phyloP scores from a whole-genome alignment of 2,888 invertebrate species.

The Temnothorax ravouxi region DNA sequence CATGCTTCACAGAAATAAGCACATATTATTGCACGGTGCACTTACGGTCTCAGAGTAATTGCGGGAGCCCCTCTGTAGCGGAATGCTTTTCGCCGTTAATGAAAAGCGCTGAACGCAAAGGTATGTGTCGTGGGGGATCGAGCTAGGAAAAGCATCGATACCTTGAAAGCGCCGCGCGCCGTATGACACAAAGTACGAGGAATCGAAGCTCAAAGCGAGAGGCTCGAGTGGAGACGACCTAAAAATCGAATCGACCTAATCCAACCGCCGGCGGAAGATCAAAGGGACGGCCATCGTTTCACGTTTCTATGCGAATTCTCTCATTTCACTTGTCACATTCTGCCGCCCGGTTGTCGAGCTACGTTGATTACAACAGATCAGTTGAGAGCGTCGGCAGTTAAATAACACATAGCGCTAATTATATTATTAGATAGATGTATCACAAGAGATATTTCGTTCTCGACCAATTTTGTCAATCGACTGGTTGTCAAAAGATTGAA shows the following conservation, averaged over 20 bases:
- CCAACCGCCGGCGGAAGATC: background rate
- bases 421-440: background rate
- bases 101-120: slow-evolving; percentile 68
- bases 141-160: slow-evolving; percentile 24
- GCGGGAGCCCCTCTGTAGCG: slow-evolving; percentile 64
- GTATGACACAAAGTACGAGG: slow-evolving; percentile 34
- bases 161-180: slow-evolving; percentile 36
- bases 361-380: background rate
- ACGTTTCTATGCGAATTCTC: slow-evolving; percentile 11
- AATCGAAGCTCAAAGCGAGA: slow-evolving; percentile 48
- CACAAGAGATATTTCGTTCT: background rate
- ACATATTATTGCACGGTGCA: slow-evolving; percentile 71
- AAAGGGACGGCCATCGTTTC: background rate
- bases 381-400: background rate
- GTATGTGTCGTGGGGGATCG: slow-evolving; percentile 38
- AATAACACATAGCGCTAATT: background rate
- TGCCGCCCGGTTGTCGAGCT: background rate
- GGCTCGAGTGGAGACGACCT: background rate
- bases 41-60: slow-evolving; percentile 73
- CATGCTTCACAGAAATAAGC: slow-evolving; percentile 60
- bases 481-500: background rate
- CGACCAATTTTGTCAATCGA: background rate
- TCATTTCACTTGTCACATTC: slow-evolving; percentile 13
- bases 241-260: slow-evolving; percentile 42
- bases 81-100: slow-evolving; percentile 71